Evolutionary conservation across 2,797 vertebrate genomes (phyloP), one percentile per base, ranked within the genome.

Genomic region (Pseudotriccus pelzelni): DNA sequence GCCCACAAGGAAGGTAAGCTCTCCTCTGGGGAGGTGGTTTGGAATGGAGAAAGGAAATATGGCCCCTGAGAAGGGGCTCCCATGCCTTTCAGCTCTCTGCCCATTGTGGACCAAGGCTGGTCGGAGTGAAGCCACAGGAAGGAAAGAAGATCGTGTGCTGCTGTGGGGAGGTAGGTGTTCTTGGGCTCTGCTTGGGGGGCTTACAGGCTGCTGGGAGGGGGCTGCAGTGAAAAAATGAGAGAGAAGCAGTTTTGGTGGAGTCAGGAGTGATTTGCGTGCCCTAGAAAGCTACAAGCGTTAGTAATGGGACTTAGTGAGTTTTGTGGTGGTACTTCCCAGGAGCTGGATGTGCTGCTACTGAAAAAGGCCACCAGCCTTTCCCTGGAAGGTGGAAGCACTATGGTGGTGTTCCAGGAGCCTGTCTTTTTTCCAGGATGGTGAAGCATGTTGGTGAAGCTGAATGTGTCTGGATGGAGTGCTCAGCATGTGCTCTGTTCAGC

Each of bases 61-160:
- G 50, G 64, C 17, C 12, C 7, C 10, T 19, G 44, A 53, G 59
- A 44, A 59, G 32, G 15, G 17, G 6, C 2, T 74, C 1, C 3
- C 1, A 1, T 16, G 1, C 0, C 0, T 16, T 44, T 19, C 11
- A 23, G 34, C 24, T 50, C 60, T 69, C 47, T 83, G 50, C 23
- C 12, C 25, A 15, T 30, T 58, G 10, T 7, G 27, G 12, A 56
- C 19, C 6, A 13, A 70, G 34, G 44, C 66, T 72, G 17, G 14
- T 13, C 44, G 69, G 82, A 16, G 22, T 9, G 43, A 82, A 76
- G 43, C 5, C 3, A 37, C 25, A 12, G 59, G 44, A 37, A 18
- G 58, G 50, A 58, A 30, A 22, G 24, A 85, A 74, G 52, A 9
- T 34, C 4, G 0, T 3, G 41, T 53, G 46, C 14, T 66, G 59